Evolutionary conservation across 2,888 invertebrate genomes (phyloP).

Genomic region (Heliconius cydno): DNA sequence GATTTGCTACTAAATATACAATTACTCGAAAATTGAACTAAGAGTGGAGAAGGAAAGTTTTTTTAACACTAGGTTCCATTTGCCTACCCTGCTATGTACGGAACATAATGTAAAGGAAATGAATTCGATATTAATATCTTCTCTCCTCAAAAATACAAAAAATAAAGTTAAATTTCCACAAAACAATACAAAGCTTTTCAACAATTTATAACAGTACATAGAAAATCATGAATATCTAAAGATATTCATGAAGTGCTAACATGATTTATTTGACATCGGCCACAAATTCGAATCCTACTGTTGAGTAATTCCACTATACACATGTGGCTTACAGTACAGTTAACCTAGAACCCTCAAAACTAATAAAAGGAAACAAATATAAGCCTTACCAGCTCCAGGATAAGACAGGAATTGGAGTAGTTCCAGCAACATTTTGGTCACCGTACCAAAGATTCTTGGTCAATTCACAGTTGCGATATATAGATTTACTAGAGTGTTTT

Average conservation of each 20-base stretch:
- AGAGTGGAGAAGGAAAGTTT: too few species aligned
- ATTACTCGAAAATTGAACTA: too few species aligned
- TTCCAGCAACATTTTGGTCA: not conserved
- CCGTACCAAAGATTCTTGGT: constrained; percentile 44
- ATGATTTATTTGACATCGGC: constrained; percentile 48
- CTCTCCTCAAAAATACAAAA: too few species aligned
- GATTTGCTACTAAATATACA: too few species aligned
- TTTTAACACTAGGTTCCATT: too few species aligned
- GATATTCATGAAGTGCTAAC: constrained; percentile 46
- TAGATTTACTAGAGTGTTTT: constrained; percentile 42
- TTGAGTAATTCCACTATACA: constrained; percentile 46
- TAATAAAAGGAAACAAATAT: constrained; percentile 17
- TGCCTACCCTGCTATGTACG: too few species aligned
- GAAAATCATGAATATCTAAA: constrained; percentile 36
- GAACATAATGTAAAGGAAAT: too few species aligned
- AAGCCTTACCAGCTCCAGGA: not conserved
- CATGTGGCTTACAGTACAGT: constrained; percentile 45
- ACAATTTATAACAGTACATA: constrained; percentile 22
- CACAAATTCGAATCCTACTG: constrained; percentile 47
- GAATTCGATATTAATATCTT: too few species aligned
- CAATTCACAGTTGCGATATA: constrained; percentile 43
- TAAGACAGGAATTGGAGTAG: not conserved
- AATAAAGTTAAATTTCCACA: too few species aligned
- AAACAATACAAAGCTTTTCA: not conserved
- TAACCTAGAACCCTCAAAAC: constrained; percentile 19